Conservation (phyloP, 2,797 vertebrate genomes). For the Lacerta viridis region DNA sequence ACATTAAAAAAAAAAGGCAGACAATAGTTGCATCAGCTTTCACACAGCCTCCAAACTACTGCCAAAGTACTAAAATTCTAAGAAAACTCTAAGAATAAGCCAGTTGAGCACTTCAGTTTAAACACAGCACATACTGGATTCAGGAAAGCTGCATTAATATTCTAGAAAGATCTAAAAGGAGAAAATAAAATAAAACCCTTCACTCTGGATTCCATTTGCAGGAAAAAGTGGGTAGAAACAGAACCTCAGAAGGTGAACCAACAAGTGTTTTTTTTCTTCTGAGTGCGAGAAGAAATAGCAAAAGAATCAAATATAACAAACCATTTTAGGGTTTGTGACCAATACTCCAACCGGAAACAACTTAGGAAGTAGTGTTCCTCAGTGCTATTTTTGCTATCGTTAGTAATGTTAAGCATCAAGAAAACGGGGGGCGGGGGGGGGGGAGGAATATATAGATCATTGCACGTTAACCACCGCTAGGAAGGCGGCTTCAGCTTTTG, state of each 20-base stretch:
- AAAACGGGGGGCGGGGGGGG: constrained; percentile 57
- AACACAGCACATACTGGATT: constrained; percentile 54
- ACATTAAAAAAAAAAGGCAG: constrained; percentile 77
- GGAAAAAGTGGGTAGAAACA: constrained; percentile 66
- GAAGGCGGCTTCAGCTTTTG: constrained; percentile 80
- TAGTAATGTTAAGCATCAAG: constrained; percentile 85
- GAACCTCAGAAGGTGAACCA: constrained; percentile 62
- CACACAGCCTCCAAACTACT: constrained; percentile 75
- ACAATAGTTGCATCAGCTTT: constrained; percentile 76
- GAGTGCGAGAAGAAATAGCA: constrained; percentile 73
- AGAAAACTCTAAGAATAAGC: constrained; percentile 71
- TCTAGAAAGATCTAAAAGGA: constrained; percentile 67
- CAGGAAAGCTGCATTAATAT: constrained; percentile 53
- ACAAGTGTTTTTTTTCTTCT: constrained; percentile 72
- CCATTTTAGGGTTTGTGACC: constrained; percentile 73
- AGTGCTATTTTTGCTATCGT: constrained; percentile 79
- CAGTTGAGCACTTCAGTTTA: constrained; percentile 72
- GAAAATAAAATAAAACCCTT: constrained; percentile 43
- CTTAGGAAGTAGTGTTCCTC: constrained; percentile 79
- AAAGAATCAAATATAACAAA: constrained; percentile 76
- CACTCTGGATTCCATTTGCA: constrained; percentile 73
- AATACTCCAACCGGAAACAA: constrained; percentile 71
- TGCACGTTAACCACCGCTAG: constrained; percentile 84
- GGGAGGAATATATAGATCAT: constrained; percentile 76
- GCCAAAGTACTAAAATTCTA: constrained; percentile 76